A percentile compares a stretch with the other conserved stretches of the same genome.
phyloP scores from a whole-genome alignment of 2,888 invertebrate species.

The Caenorhabditis sulstoni region DNA sequence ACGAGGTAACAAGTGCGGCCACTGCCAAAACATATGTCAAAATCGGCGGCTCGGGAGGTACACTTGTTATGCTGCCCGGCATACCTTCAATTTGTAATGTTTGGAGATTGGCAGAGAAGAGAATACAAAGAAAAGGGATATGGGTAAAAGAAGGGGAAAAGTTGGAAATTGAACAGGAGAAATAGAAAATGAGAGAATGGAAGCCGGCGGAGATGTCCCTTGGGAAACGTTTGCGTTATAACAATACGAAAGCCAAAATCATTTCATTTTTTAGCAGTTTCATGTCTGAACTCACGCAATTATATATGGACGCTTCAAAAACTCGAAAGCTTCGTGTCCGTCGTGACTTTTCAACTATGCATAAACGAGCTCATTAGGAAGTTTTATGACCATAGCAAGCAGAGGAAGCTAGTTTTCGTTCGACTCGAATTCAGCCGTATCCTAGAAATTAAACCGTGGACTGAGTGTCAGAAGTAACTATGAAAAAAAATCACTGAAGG shows the following conservation, averaged over 20 bases:
- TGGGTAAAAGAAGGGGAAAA: background rate
- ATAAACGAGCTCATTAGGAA: constrained; percentile 20
- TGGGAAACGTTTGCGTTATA: constrained; percentile 25
- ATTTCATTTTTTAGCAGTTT: background rate
- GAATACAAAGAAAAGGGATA: background rate
- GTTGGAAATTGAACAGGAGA: background rate
- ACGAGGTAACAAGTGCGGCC: constrained; percentile 24
- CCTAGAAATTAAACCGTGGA: too few species aligned
- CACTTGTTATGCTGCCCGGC: constrained; percentile 41
- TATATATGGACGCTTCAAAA: background rate
- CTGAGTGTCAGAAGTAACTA: background rate
- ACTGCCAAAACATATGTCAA: constrained; percentile 31
- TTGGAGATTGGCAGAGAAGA: constrained; percentile 14
- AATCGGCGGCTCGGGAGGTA: constrained; percentile 18
- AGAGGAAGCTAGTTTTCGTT: too few species aligned
- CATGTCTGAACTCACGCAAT: background rate
- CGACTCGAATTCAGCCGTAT: background rate
- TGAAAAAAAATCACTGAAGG: background rate
- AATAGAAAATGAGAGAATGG: constrained; percentile 14
- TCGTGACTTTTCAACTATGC: constrained; percentile 16
- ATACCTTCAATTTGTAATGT: constrained; percentile 9
- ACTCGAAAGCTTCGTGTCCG: background rate
- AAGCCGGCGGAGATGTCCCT: constrained; percentile 5
- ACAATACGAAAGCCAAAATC: constrained; percentile 23
- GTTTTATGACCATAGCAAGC: background rate